A percentile compares a stretch with the other conserved stretches of the same genome.
Evolutionary conservation across 2,888 invertebrate species (phyloP).

Genomic region (Agrotis exclamationis): DNA sequence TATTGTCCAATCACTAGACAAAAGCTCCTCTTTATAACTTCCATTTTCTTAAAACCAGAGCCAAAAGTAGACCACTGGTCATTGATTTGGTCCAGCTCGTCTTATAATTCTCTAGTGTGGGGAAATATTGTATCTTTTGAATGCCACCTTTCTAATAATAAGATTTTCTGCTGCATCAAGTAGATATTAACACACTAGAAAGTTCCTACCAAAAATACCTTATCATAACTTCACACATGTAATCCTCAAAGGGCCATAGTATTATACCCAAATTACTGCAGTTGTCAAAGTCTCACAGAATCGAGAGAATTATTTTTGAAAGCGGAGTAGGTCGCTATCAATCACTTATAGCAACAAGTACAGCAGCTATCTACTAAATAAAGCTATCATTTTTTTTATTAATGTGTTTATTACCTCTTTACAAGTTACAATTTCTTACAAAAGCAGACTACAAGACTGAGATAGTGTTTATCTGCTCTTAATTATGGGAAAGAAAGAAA

Average conservation of each 20-base stretch:
- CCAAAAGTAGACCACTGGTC: too few relatives aligned
- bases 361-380: neutral
- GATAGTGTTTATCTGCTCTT: conserved; percentile 20
- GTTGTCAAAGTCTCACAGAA: neutral
- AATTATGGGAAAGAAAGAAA: conserved; percentile 44
- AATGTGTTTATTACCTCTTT: conserved; percentile 24
- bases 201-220: neutral
- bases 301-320: neutral
- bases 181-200: neutral
- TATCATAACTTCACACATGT: neutral
- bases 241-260: neutral
- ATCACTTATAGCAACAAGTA: neutral
- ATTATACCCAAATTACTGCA: neutral
- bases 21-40: too few relatives aligned
- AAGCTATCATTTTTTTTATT: conserved; percentile 17
- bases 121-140: neutral
- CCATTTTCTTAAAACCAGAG: too few relatives aligned
- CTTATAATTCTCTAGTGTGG: too few relatives aligned
- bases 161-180: neutral
- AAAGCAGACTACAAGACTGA: conserved; percentile 20
- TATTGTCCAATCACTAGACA: too few relatives aligned
- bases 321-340: too few relatives aligned
- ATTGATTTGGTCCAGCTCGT: too few relatives aligned
- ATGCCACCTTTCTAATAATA: neutral
- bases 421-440: conserved; percentile 15